These are phyloP conservation scores for Actinernus sp. DNA, from an alignment of 92 coral and sea anemone species.

Conservation along the genomic window DNA sequence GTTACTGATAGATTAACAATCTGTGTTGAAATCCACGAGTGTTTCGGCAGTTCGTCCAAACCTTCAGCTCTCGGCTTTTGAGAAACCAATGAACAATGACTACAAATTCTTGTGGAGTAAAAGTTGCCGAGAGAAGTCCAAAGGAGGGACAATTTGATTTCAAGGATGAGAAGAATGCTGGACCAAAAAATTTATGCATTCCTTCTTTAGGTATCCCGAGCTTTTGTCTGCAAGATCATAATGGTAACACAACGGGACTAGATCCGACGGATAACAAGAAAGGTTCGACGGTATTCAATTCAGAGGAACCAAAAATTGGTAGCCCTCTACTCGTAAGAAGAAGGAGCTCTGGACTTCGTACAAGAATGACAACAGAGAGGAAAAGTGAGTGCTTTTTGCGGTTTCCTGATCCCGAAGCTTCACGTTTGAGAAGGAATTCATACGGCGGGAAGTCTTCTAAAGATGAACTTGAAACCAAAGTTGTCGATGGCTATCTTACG, in stretches of 20 bases:
- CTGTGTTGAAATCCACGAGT: neutral
- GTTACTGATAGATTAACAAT: neutral
- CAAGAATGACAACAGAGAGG: neutral
- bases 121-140: neutral
- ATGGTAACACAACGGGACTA: neutral
- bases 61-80: no score
- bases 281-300: no score
- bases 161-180: neutral
- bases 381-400: neutral
- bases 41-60: neutral
- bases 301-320: no score
- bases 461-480: slow-evolving; percentile 11
- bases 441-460: slow-evolving; percentile 17
- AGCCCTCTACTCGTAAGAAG: neutral
- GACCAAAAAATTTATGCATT: neutral
- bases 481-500: slow-evolving; percentile 11
- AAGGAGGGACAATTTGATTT: neutral
- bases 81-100: neutral
- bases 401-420: neutral
- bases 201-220: neutral
- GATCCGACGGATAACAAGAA: neutral
- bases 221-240: neutral
- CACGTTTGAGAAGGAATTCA: slow-evolving; percentile 1
- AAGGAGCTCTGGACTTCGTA: neutral
- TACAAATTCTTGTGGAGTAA: neutral